Evolutionary conservation across 2,888 invertebrate genomes (phyloP).

Genomic region (Acleris sparsana): DNA sequence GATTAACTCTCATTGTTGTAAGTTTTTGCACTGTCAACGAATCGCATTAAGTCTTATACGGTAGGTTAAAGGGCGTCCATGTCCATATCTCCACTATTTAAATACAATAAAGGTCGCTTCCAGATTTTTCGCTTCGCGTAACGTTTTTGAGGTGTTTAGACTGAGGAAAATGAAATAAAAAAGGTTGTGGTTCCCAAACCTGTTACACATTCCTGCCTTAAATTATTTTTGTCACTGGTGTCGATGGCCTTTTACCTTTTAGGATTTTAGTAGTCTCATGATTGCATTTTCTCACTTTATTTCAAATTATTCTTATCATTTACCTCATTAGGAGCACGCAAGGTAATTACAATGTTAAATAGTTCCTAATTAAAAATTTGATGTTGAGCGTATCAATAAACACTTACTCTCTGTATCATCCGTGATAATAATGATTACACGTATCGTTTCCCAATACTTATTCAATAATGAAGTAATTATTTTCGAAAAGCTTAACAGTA

Average conservation of each 20-base stretch:
- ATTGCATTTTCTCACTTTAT: constrained; percentile 1
- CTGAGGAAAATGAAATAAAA: constrained; percentile 31
- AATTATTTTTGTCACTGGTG: constrained; percentile 22
- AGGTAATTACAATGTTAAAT: neutral
- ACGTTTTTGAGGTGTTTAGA: constrained; percentile 16
- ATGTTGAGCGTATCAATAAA: constrained; percentile 14
- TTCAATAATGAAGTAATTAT: constrained; percentile 57
- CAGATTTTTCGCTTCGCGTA: constrained; percentile 10
- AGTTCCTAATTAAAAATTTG: constrained; percentile 17
- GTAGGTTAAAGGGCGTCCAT: constrained; percentile 44
- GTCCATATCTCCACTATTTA: constrained; percentile 40
- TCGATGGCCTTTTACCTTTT: constrained; percentile 22
- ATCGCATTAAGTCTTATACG: constrained; percentile 43
- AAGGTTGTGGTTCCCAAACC: constrained; percentile 24
- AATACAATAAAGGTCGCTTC: constrained; percentile 41
- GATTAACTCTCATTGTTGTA: constrained; percentile 36
- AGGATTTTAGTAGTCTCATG: constrained; percentile 12
- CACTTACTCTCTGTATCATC: constrained; percentile 16
- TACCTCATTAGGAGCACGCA: neutral
- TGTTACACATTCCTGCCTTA: constrained; percentile 28
- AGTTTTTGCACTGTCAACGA: constrained; percentile 39
- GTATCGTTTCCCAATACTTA: constrained; percentile 39
- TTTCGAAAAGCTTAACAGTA: constrained; percentile 53
- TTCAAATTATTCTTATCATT: neutral
- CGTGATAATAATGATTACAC: constrained; percentile 27